Conservation (phyloP, 2,113 vertebrate genomes). For the Phalacrocorax pelagicus region DNA sequence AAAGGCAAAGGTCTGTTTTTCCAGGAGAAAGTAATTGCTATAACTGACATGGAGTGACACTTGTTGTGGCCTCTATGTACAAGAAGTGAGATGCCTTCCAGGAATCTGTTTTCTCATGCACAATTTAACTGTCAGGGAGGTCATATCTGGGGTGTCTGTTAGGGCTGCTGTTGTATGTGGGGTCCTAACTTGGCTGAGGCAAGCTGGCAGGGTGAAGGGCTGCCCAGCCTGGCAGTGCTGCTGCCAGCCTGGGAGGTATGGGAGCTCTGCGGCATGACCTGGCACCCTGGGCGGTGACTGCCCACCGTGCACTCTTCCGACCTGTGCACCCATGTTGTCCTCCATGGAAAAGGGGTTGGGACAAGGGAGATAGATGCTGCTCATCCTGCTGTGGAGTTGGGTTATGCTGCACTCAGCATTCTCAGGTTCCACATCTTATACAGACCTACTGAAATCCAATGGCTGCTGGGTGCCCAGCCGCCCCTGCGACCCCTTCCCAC, state of each 20-base stretch:
- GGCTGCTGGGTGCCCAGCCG: rapidly evolving
- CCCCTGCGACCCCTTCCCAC: background rate
- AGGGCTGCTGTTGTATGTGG: rapidly evolving
- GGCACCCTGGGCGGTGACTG: rapidly evolving
- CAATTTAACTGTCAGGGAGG: background rate
- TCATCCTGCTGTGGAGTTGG: background rate
- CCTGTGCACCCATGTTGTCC: background rate
- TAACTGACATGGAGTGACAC: background rate
- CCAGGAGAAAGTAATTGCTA: background rate
- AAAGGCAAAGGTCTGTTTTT: background rate
- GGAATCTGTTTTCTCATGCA: background rate
- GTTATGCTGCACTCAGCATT: rapidly evolving
- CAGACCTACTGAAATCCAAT: background rate
- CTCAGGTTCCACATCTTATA: background rate
- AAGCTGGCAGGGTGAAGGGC: background rate
- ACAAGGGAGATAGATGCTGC: background rate
- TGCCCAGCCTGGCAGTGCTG: background rate
- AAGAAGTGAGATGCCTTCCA: background rate
- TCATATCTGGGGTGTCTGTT: background rate
- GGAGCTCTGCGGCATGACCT: background rate
- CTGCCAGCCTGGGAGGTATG: background rate
- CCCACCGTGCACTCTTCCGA: rapidly evolving
- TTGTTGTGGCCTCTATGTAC: background rate
- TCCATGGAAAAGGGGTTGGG: background rate
- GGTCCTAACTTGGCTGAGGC: background rate